phyloP scores from a whole-genome alignment of 2,797 vertebrate species.

The Sandelia bainsii region DNA sequence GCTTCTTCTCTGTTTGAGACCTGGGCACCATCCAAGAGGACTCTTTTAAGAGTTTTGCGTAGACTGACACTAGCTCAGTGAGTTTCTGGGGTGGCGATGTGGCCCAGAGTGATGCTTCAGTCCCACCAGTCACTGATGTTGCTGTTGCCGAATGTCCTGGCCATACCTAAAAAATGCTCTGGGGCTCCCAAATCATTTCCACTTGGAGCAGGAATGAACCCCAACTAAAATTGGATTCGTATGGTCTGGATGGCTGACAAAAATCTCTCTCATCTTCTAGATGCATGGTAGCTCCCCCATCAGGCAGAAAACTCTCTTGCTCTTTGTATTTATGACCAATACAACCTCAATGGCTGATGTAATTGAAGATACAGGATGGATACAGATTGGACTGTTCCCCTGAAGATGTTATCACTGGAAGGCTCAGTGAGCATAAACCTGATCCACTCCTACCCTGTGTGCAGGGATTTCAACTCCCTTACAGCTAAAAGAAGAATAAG shows the following conservation, averaged over 20 bases:
- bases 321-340: slow-evolving; percentile 51
- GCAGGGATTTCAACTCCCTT: slow-evolving; percentile 63
- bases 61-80: slow-evolving; percentile 40
- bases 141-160: slow-evolving; percentile 49
- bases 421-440: slow-evolving; percentile 67
- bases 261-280: slow-evolving; percentile 50
- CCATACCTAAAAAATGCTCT: slow-evolving; percentile 77
- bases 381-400: slow-evolving; percentile 59
- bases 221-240: slow-evolving; percentile 68
- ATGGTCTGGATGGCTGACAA: slow-evolving; percentile 62
- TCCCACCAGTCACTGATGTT: slow-evolving; percentile 60
- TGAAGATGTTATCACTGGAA: slow-evolving; percentile 64
- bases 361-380: slow-evolving; percentile 50
- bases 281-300: slow-evolving; percentile 56
- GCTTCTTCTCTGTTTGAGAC: slow-evolving; percentile 58
- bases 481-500: slow-evolving; percentile 65
- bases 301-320: slow-evolving; percentile 39
- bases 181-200: slow-evolving; percentile 76
- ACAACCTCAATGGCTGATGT: slow-evolving; percentile 57
- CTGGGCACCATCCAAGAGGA: slow-evolving; percentile 65
- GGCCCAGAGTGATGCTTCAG: slow-evolving; percentile 48
- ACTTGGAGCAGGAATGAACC: slow-evolving; percentile 73
- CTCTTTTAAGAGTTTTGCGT: slow-evolving; percentile 36
- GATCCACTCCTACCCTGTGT: slow-evolving; percentile 61
- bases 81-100: slow-evolving; percentile 46